These are phyloP conservation scores for Pterocles burchelli DNA, from an alignment of 2,113 vertebrate genomes.

Conservation along the genomic window DNA sequence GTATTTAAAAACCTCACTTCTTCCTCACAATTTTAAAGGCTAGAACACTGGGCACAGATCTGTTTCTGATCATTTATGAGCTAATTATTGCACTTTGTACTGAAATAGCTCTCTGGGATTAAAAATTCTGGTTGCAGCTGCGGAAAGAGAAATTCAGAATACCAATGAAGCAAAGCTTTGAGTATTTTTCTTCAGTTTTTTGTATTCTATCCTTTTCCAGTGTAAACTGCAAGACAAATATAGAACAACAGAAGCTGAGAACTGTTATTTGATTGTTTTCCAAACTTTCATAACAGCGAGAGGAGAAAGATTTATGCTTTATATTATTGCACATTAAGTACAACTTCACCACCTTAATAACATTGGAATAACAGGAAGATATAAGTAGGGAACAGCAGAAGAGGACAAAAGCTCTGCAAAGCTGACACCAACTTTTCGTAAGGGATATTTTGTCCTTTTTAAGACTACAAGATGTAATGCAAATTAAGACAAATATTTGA, in stretches of 20 bases:
- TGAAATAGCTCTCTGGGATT: slow-evolving; percentile 54
- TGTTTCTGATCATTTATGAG: slow-evolving; percentile 48
- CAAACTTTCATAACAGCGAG: neutral
- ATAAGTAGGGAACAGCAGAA: neutral
- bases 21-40: slow-evolving; percentile 4
- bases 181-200: neutral
- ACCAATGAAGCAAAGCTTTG: slow-evolving; percentile 42
- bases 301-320: neutral
- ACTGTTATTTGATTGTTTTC: neutral
- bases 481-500: neutral
- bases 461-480: neutral
- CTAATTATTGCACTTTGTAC: slow-evolving; percentile 58
- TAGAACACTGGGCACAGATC: neutral
- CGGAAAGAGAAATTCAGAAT: slow-evolving; percentile 54
- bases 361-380: neutral
- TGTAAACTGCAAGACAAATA: neutral
- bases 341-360: neutral
- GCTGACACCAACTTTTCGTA: neutral
- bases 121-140: slow-evolving; percentile 59
- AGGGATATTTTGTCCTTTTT: neutral
- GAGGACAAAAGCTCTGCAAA: neutral
- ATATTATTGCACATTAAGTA: neutral
- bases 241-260: neutral
- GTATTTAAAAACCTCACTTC: neutral
- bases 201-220: neutral